phyloP scores from a whole-genome alignment of 2,113 vertebrate genomes.

The Alligator mississippiensis region DNA sequence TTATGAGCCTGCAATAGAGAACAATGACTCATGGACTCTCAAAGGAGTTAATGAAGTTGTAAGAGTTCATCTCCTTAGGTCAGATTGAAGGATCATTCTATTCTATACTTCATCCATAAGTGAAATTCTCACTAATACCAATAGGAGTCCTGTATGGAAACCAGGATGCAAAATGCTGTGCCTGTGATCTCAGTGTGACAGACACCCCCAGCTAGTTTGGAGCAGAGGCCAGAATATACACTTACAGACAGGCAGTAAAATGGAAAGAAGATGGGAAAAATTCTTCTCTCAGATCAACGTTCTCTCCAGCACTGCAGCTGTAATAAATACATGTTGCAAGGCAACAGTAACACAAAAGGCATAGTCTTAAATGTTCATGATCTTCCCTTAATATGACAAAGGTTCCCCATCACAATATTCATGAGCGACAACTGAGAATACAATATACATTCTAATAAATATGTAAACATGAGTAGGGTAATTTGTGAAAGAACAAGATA shows the following conservation, averaged over 20 bases:
- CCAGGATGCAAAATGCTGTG: background rate
- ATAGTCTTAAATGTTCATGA: background rate
- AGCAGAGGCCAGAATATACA: background rate
- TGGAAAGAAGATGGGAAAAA: background rate
- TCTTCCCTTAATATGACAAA: background rate
- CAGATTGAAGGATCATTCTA: background rate
- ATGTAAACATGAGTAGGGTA: background rate
- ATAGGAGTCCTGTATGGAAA: background rate
- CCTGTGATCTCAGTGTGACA: fast-evolving
- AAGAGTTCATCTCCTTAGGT: background rate
- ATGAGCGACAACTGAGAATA: background rate
- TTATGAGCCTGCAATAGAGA: too few relatives aligned
- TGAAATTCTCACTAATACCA: background rate
- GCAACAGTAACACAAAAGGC: background rate
- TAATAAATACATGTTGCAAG: background rate
- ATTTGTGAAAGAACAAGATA: background rate
- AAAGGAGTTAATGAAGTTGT: background rate
- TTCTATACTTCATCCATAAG: background rate
- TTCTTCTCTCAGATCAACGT: background rate
- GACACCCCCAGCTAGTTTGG: background rate
- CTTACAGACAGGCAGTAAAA: background rate
- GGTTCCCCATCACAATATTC: background rate
- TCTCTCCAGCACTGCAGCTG: background rate
- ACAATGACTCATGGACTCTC: background rate
- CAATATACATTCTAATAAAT: background rate